These are phyloP conservation scores for Podarcis raffonei DNA, from an alignment of 2,113 vertebrate genomes.

Conservation along the genomic window DNA sequence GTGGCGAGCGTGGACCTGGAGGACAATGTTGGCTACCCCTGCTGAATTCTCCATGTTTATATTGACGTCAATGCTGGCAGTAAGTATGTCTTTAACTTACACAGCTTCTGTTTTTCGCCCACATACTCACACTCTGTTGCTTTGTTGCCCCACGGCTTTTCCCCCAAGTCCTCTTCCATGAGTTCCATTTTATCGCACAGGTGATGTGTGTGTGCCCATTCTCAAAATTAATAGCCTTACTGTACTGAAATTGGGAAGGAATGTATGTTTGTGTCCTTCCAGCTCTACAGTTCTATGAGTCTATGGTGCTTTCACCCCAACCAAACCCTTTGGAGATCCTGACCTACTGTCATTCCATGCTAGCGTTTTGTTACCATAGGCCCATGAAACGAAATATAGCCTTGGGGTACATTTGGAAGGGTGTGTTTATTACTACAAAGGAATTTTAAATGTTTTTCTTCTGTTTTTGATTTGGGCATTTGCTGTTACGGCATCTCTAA, in stretches of 20 bases:
- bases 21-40: too few species aligned
- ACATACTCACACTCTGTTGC: not conserved
- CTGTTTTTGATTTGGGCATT: constrained; percentile 1
- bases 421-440: not conserved
- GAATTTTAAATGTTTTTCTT: not conserved
- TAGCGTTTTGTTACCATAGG: not conserved
- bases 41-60: not conserved
- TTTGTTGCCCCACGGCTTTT: not conserved
- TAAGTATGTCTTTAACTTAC: not conserved
- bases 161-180: not conserved
- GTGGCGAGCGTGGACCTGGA: too few species aligned
- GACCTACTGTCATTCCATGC: not conserved
- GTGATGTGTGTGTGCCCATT: not conserved
- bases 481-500: not conserved
- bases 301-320: not conserved
- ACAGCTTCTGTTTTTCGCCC: too few species aligned
- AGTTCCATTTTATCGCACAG: not conserved
- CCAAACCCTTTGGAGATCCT: not conserved
- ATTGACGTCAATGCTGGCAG: not conserved
- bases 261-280: not conserved
- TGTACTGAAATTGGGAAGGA: not conserved
- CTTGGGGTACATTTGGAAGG: not conserved
- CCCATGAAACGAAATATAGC: not conserved
- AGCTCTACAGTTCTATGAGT: not conserved
- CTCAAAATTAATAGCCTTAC: not conserved